Base-by-base conservation (phyloP, 1,140 invertebrate genomes). In the Zophobas morio region DNA sequence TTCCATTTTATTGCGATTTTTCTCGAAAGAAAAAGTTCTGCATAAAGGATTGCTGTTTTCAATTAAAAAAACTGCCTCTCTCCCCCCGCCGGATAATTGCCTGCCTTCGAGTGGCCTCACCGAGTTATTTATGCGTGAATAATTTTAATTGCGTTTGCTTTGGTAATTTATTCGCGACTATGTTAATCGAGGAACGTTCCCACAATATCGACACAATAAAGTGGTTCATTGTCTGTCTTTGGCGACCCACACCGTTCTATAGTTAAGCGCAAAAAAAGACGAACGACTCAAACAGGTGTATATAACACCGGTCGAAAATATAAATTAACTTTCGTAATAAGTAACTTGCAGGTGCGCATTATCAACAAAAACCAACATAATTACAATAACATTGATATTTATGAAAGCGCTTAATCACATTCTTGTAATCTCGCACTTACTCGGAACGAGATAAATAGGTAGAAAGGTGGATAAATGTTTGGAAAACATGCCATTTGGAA, bases 271-370 rank as follows among this genome's bases (percentile, higher is more conserved):
- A 39, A 42, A 66, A 60, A 66, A 40, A 37, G 36, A 8, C 42
- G 3, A 46, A 46, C 3, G 3, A 46, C 2, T 51, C 49, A 2
- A 51, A 20, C 49, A 51, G 49, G 49, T 51, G 39, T 66, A 46
- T 36, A 60, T n/a, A 2, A 53, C 5, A 1, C 37, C 33, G 8
- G 8, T 20, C 37, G 42, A 66, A 66, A 46, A 42, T 46, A 66
- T 66, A 66, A 66, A 66, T 66, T 66, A 66, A 66, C 60, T 66
- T 66, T 40, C 39, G 39, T 66, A 66, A 66, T 66, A 66, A 66
- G 37, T 20, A 36, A 36, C 39, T 66, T 42, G 60, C 60, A 66
- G 60, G 60, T 66, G 60, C 60, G 39, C 60, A 42, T 66, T 60
- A 42, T 42, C 60, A 40, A 42, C 37, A 66, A 54, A 54, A 40